Evolutionary conservation across 2,113 vertebrate species (phyloP).

Genomic region (Neodon shergylaensis): DNA sequence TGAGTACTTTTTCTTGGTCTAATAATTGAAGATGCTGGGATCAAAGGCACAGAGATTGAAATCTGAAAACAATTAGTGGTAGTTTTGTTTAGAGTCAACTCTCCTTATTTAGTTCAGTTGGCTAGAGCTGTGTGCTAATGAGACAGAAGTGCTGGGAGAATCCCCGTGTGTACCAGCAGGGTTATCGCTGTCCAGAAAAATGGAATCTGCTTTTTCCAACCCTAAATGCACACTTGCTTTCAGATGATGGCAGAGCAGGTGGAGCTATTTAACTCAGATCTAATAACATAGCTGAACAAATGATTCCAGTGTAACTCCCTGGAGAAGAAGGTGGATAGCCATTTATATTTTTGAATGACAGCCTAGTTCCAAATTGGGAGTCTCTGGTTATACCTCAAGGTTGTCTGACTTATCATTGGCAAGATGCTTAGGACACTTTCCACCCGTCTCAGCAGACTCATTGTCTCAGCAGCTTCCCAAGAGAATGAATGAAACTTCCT

Average conservation of each 20-base stretch:
- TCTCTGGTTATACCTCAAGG: slow-evolving; percentile 20
- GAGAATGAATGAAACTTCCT: not conserved
- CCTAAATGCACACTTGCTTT: slow-evolving; percentile 6
- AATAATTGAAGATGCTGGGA: slow-evolving; percentile 72
- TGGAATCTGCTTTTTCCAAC: not conserved
- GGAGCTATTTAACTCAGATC: not conserved
- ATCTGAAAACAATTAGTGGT: slow-evolving; percentile 75
- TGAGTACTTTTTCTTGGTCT: slow-evolving; percentile 39
- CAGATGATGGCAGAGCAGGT: not conserved
- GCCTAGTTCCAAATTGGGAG: slow-evolving; percentile 33
- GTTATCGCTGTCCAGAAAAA: not conserved
- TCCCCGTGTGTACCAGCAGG: slow-evolving; percentile 5
- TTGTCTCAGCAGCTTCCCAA: not conserved
- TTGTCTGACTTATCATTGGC: slow-evolving; percentile 29
- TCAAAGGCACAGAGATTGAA: slow-evolving; percentile 69
- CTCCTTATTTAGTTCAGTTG: slow-evolving; percentile 70
- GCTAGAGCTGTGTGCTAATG: slow-evolving; percentile 56
- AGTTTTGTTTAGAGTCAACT: slow-evolving; percentile 68
- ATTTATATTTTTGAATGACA: slow-evolving; percentile 27
- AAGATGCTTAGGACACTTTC: slow-evolving; percentile 14
- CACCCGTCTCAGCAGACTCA: not conserved
- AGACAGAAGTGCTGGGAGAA: slow-evolving; percentile 30
- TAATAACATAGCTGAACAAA: not conserved
- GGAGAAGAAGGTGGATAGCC: not conserved
- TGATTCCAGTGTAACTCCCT: not conserved